These are phyloP conservation scores for Aleadryas rufinucha DNA, from an alignment of 2,113 vertebrate species.

Conservation along the genomic window DNA sequence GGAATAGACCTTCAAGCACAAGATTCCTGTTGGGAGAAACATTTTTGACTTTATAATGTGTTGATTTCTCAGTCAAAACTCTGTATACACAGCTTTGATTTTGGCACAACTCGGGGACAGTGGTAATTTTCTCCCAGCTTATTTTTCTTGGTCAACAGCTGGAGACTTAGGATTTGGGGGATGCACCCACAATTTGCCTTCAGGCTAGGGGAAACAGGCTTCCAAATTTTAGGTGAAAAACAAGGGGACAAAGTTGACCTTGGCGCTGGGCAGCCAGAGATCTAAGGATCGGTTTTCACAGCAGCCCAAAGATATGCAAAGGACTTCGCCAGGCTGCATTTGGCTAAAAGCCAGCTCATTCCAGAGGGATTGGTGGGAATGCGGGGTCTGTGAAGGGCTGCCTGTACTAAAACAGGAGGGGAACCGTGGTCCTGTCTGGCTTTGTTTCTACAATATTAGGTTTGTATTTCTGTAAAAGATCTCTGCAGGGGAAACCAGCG, in stretches of 20 bases:
- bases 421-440: background rate
- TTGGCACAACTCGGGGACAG: background rate
- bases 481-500: background rate
- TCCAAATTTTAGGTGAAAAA: background rate
- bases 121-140: background rate
- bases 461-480: background rate
- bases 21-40: background rate
- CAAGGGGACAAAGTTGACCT: background rate
- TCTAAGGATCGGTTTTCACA: background rate
- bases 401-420: background rate
- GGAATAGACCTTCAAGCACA: background rate
- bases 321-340: background rate
- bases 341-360: background rate
- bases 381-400: background rate
- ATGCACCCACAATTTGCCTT: background rate
- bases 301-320: background rate
- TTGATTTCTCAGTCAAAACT: background rate
- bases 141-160: background rate
- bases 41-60: background rate
- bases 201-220: background rate
- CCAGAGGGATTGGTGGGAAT: background rate
- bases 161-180: background rate
- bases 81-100: background rate
- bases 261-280: background rate
- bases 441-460: background rate